phyloP scores from a whole-genome alignment of 2,113 vertebrate genomes.

The Lophotis ruficrista region DNA sequence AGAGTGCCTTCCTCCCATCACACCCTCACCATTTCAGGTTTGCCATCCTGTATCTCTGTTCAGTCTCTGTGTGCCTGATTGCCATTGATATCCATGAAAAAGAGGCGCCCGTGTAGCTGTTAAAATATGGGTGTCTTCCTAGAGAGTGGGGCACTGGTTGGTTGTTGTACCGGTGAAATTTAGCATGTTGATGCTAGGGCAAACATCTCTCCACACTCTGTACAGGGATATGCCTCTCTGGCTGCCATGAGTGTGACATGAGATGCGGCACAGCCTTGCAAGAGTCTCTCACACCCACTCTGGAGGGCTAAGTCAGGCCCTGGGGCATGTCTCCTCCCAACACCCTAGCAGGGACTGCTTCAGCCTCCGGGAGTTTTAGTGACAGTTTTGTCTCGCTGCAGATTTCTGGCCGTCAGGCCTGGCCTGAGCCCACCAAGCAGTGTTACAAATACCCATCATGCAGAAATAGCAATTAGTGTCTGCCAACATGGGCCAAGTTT shows the following conservation, averaged over 20 bases:
- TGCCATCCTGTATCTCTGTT: background rate
- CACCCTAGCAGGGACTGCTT: background rate
- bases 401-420: background rate
- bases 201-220: background rate
- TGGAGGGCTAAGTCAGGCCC: background rate
- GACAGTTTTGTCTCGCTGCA: background rate
- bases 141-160: background rate
- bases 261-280: background rate
- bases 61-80: background rate
- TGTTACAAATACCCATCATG: background rate
- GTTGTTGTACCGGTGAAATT: background rate
- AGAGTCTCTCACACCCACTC: background rate
- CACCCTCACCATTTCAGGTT: background rate
- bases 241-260: fast-evolving
- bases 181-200: background rate
- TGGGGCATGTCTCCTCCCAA: background rate
- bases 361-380: background rate
- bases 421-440: background rate
- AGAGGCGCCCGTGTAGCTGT: background rate
- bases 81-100: background rate
- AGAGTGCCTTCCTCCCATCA: background rate
- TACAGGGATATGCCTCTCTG: background rate
- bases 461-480: background rate
- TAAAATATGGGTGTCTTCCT: background rate
- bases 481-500: background rate